These are phyloP conservation scores for Zaprionus tsacasi DNA, from an alignment of 1,140 invertebrate genomes.

Conservation along the genomic window DNA sequence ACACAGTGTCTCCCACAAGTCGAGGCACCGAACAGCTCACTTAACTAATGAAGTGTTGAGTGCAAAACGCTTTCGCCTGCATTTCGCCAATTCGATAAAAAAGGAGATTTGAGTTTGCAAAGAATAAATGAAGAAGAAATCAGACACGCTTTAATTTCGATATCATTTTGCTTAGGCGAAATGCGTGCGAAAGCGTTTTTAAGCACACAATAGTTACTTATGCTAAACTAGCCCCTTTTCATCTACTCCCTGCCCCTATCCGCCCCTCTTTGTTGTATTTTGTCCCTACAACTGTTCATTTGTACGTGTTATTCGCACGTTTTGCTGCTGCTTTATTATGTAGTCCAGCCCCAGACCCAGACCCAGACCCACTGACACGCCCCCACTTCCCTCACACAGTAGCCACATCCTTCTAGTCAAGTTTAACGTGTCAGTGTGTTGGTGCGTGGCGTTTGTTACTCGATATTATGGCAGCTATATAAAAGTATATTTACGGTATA, in stretches of 20 bases:
- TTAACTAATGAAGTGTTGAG: slow-evolving; percentile 26
- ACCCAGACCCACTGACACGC: slow-evolving; percentile 27
- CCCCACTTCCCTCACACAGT: neutral
- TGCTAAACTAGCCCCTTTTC: slow-evolving; percentile 15
- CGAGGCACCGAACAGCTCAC: slow-evolving; percentile 17
- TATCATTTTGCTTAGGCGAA: neutral
- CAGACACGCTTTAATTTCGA: neutral
- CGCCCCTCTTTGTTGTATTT: neutral
- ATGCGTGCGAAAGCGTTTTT: neutral
- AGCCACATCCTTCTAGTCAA: slow-evolving; percentile 32
- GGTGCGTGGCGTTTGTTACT: slow-evolving; percentile 61
- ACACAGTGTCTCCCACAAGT: slow-evolving; percentile 26
- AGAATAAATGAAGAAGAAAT: neutral
- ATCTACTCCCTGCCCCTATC: neutral
- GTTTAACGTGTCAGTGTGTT: slow-evolving; percentile 24
- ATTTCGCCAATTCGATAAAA: slow-evolving; percentile 1
- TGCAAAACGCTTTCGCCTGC: slow-evolving; percentile 23
- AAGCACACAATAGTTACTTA: slow-evolving; percentile 48
- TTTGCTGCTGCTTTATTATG: slow-evolving; percentile 73
- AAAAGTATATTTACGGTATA: slow-evolving; percentile 62
- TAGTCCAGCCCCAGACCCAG: slow-evolving; percentile 44
- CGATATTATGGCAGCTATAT: slow-evolving; percentile 79
- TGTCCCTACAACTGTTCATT: slow-evolving; percentile 61
- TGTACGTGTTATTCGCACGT: slow-evolving; percentile 80
- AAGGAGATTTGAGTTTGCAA: neutral